Base-by-base conservation (phyloP, 2,113 vertebrate genomes). In the Catharus minimus region DNA sequence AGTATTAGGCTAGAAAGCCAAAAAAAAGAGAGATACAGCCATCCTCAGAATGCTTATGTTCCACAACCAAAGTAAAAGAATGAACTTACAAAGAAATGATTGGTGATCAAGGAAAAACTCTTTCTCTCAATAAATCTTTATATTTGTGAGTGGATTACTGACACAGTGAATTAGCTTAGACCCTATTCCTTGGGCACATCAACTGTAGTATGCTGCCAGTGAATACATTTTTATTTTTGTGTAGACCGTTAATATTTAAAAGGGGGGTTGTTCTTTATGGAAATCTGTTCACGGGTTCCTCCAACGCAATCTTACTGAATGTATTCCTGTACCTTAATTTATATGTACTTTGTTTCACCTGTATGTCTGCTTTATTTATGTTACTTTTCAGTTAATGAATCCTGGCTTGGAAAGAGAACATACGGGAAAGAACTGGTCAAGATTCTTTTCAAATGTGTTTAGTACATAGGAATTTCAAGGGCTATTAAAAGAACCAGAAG, bases 401-500 rank as follows among this genome's bases (percentile, higher is more conserved):
- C 43, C n/a, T 81, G 56, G 14, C 30, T 76, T 79, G 14, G 18
- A 56, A 81, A 86, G 46, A 73, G 66, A 56, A 56, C 36, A 12
- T 7, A 1, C 3, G 44, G 64, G 52, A 90, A 81, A 69, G 50
- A 82, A 46, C 53, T 4, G 5, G 66, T 84, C 60, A 62, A 82
- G 78, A 92, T 84, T 89, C 67, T 71, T 92, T 95, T 88, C 58
- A 62, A 39, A 82, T 0, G 12, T 93, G 90, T 94, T 91, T 75
- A 91, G 76, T 56, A 41, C 81, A 32, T 23, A 75, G 81, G 83
- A 89, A 92, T 95, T 94, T 94, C 75, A 71, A 86, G 60, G 82
- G 88, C 89, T 96, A 82, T 94, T 93, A 91, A 91, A 95, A 91
- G 91, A 90, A 76, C 14, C 47, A 56, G 60, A 61, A 56, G 85